Conservation (phyloP, 2,797 vertebrate genomes). For the Melanotaenia parkinsoni region DNA sequence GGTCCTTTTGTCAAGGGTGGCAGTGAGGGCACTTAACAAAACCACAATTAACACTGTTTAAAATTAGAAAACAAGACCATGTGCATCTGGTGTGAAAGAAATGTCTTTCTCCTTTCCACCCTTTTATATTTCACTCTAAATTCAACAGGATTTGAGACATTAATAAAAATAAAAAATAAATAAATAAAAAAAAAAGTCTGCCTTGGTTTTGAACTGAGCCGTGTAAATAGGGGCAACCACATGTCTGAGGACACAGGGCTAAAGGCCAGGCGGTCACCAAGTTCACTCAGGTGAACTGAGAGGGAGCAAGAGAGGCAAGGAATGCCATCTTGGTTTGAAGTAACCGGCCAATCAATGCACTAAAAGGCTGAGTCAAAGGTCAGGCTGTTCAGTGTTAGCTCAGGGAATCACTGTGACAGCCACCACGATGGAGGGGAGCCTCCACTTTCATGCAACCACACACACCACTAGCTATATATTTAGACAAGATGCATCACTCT, state of each 20-base stretch:
- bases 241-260: constrained; percentile 41
- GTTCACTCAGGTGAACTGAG: constrained; percentile 59
- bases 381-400: constrained; percentile 70
- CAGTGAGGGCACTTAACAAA: constrained; percentile 85
- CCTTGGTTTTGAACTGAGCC: constrained; percentile 17
- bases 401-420: constrained; percentile 70
- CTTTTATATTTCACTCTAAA: not conserved
- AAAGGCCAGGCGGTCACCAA: constrained; percentile 21
- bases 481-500: constrained; percentile 7
- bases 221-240: constrained; percentile 16
- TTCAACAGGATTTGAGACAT: constrained; percentile 26
- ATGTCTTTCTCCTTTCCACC: not conserved
- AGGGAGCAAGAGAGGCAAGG: constrained; percentile 25
- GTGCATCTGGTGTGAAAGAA: constrained; percentile 45
- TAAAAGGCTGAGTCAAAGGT: constrained; percentile 81
- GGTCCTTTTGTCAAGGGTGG: constrained; percentile 81
- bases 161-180: constrained; percentile 8
- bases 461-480: constrained; percentile 10
- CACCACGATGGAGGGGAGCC: constrained; percentile 23
- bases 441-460: constrained; percentile 43
- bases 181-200: constrained; percentile 28
- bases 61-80: constrained; percentile 80
- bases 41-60: constrained; percentile 84
- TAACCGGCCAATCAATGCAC: constrained; percentile 77
- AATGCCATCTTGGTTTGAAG: constrained; percentile 70